phyloP scores from a whole-genome alignment of 2,113 vertebrate genomes.

The Alaudala cheleensis region DNA sequence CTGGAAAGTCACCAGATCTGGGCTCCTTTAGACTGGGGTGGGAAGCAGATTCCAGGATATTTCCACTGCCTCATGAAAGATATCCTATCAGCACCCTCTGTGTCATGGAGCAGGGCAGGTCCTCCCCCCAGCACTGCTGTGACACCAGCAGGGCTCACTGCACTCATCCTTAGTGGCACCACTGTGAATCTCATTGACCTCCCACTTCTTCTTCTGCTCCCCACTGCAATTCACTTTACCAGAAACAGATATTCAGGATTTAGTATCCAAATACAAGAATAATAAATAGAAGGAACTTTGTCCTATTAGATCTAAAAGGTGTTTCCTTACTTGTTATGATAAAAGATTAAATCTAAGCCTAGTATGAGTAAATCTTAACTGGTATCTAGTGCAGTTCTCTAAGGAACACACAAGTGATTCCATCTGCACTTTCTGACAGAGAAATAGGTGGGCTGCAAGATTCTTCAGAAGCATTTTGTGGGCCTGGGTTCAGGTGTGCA shows the following conservation, averaged over 20 bases:
- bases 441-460: background rate
- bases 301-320: background rate
- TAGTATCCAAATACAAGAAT: background rate
- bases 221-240: background rate
- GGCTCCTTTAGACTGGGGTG: background rate
- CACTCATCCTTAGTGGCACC: background rate
- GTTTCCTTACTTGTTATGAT: background rate
- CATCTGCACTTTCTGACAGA: background rate
- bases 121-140: background rate
- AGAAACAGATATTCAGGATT: slow-evolving; percentile 15
- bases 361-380: background rate
- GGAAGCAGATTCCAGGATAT: background rate
- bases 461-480: background rate
- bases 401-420: background rate
- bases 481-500: background rate
- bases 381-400: background rate
- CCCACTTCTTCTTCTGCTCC: background rate
- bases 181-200: background rate
- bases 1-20: background rate
- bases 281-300: background rate
- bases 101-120: background rate
- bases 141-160: background rate
- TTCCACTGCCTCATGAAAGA: background rate
- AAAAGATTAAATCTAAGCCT: background rate
- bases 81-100: background rate